Percentiles rank a stretch among this genome's conserved stretches.
These are phyloP conservation scores for Delphinus delphis DNA, from an alignment of 2,113 vertebrate species.

Conservation along the genomic window DNA sequence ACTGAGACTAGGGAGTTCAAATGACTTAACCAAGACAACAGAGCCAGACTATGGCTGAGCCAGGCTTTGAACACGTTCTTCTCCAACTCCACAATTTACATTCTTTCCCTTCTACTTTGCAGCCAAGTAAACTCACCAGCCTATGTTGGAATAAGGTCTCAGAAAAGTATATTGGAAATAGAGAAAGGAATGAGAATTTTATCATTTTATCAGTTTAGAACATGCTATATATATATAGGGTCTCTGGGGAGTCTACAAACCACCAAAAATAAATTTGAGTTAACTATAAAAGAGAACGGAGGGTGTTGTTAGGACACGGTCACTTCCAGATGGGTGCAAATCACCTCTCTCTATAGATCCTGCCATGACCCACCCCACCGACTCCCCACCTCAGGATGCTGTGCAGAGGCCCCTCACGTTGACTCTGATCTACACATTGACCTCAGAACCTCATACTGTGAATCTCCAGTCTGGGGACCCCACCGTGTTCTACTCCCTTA, in stretches of 20 bases:
- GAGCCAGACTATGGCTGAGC: neutral
- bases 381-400: too few species aligned
- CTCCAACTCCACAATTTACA: neutral
- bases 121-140: neutral
- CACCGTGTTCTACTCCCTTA: neutral
- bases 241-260: neutral
- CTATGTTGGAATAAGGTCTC: neutral
- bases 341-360: neutral
- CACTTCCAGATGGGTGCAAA: neutral
- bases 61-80: neutral
- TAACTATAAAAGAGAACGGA: constrained; percentile 35
- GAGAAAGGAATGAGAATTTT: constrained; percentile 40
- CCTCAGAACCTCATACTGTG: neutral
- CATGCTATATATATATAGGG: neutral
- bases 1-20: neutral
- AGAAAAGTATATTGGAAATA: constrained; percentile 33
- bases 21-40: neutral
- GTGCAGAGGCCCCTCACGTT: neutral
- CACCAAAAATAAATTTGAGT: constrained; percentile 15
- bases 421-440: neutral
- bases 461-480: neutral
- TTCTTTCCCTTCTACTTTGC: neutral
- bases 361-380: accelerated
- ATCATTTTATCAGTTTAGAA: neutral
- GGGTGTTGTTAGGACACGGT: neutral